phyloP scores from a whole-genome alignment of 1,140 invertebrate species.

The Nebria ingens region DNA sequence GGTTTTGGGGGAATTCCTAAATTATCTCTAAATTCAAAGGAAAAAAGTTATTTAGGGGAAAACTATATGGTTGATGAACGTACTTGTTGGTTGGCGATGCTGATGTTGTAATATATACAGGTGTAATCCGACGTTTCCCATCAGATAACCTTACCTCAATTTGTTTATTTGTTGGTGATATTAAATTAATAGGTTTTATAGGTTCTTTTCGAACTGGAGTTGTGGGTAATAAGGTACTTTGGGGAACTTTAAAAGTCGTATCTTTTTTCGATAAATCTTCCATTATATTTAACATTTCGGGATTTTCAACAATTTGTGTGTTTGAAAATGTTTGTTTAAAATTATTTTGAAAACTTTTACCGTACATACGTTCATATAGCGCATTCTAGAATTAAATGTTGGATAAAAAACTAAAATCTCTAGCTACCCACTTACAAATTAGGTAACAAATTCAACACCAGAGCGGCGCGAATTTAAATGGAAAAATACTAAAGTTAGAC shows the following conservation, averaged over 20 bases:
- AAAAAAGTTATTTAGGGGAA: constrained; percentile 13
- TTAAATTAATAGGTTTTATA: constrained; percentile 30
- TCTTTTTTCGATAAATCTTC: constrained; percentile 32
- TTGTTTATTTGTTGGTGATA: constrained; percentile 79
- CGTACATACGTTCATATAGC: constrained; percentile 77
- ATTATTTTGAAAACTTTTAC: constrained; percentile 55
- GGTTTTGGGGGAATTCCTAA: constrained; percentile 24
- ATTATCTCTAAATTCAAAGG: constrained; percentile 43
- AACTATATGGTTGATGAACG: constrained; percentile 2
- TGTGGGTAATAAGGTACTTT: constrained; percentile 21
- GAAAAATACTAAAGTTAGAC: too few relatives aligned
- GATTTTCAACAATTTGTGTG: constrained; percentile 69
- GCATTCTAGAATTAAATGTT: constrained; percentile 44
- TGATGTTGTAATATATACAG: constrained; percentile 78
- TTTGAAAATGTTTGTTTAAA: constrained; percentile 38
- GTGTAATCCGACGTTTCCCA: constrained; percentile 88
- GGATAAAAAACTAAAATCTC: too few relatives aligned
- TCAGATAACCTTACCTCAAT: constrained; percentile 90
- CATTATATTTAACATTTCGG: constrained; percentile 56
- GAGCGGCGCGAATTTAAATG: too few relatives aligned
- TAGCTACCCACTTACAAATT: too few relatives aligned
- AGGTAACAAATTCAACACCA: too few relatives aligned
- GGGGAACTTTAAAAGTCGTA: constrained; percentile 8
- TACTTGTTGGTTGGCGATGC: constrained; percentile 50
- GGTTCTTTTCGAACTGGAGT: constrained; percentile 15